Evolutionary conservation across 2,888 invertebrate species (phyloP).

Genomic region (Andrena haemorrhoa): DNA sequence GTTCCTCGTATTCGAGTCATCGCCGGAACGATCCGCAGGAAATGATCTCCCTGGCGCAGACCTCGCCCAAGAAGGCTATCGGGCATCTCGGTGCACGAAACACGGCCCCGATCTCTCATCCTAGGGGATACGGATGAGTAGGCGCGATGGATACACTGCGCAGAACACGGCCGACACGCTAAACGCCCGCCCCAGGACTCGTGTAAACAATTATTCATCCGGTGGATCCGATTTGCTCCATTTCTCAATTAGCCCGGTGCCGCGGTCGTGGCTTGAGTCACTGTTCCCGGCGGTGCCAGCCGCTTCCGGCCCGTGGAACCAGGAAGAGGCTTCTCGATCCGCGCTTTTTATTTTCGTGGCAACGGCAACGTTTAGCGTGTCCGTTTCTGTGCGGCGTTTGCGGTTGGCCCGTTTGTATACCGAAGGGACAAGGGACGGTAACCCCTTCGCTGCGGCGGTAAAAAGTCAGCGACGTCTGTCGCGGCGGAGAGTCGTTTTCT

Average conservation of each 20-base stretch:
- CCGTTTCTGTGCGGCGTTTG: constrained; percentile 5
- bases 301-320: constrained; percentile 59
- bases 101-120: constrained; percentile 48
- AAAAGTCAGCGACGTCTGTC: constrained; percentile 20
- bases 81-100: constrained; percentile 61
- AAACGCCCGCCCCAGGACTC: constrained; percentile 62
- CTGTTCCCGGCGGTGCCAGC: constrained; percentile 26
- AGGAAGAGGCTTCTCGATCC: constrained; percentile 45
- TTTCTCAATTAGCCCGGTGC: constrained; percentile 62
- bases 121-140: constrained; percentile 68
- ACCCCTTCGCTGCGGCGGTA: constrained; percentile 12
- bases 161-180: constrained; percentile 68
- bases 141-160: constrained; percentile 70
- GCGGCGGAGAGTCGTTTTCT: not conserved
- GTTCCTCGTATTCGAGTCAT: constrained; percentile 48
- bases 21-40: constrained; percentile 40
- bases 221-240: constrained; percentile 60
- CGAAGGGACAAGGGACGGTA: not conserved
- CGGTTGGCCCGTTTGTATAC: not conserved
- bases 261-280: constrained; percentile 49
- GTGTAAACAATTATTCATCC: constrained; percentile 75
- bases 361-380: not conserved
- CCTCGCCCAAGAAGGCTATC: constrained; percentile 58
- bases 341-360: constrained; percentile 34
- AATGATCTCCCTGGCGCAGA: constrained; percentile 36